Base-by-base conservation (phyloP, 2,797 vertebrate genomes). In the Rhinoraja longicauda region DNA sequence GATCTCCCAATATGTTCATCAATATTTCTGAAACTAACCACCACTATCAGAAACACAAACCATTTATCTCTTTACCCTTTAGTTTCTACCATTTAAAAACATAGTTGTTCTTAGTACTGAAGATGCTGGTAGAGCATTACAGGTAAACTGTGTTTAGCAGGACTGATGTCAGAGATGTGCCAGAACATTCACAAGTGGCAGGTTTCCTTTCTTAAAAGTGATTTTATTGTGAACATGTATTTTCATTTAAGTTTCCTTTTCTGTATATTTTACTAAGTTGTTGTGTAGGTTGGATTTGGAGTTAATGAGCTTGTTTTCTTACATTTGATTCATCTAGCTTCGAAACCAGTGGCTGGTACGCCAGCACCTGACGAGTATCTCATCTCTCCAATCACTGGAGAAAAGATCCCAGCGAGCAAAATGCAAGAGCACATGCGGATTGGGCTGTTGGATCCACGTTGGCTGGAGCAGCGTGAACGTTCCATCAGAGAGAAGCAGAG, bases 371-470 rank as follows among this genome's bases (percentile, higher is more conserved):
- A 99, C 77, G 99, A 99, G 93, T 99, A 98, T 94, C 98, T 99
- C 0, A 98, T 99, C 93, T 99, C 99, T 29, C 99, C 99, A 93
- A 99, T 99, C 94, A 99, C 99, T 32, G 99, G 99, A 24, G 99
- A 99, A 96, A 99, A 98, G 95, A 99, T 99, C 93, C 99, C 96
- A 3, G 99, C 99, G 95, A 99, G 99, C 95, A 99, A 99, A 95
- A 99, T 99, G 98, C 99, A 99, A 94, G 99, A 99, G 93, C 99
- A 99, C 95, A 99, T 99, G 99, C 97, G 98, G 13, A 99, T 99
- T 1, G 99, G 99, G 21, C 97, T 99, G 59, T 97, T 99, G 94
- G 99, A 99, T 94, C 99, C 99, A 0, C 99, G 99, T 72, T 99
- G 99, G 99, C 94, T 99, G 94, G 99, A 99, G 95, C 98, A 99